Base-by-base conservation (phyloP, 2,888 invertebrate genomes). In the Heteromyza rotundicornis region DNA sequence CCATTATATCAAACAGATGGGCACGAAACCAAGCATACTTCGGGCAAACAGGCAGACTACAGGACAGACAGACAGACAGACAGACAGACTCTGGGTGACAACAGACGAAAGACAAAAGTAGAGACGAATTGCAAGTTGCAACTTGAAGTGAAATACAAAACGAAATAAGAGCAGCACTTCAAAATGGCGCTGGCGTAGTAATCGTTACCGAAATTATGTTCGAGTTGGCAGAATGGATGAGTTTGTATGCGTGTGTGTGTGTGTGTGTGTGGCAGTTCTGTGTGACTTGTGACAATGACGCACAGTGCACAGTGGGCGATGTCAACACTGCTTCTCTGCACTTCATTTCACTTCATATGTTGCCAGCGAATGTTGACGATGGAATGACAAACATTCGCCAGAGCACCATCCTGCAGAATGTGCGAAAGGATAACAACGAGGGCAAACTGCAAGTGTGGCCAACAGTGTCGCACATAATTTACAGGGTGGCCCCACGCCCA, bases 1-100 rank as follows among this genome's bases (percentile, higher is more conserved):
- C 70, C 72, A 71, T 72, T 73, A 72, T 66, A 64, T 60, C 59
- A 63, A 65, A 60, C 64, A 68, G 54, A 63, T 63, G 57, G 47
- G 50, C 49, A 17, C 54, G 40, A 40, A n/a, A 40, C 10, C 40
- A 40, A 40, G 40, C n/a, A 2, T 3, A 40, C 10, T n/a, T 3
- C 14, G 14, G 40, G 40, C 40, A n/a, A 40, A n/a, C 3, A n/a
- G 10, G 40, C 40, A n/a, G n/a, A n/a, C n/a, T 10, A 40, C n/a
- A 40, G n/a, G 40, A 7, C 10, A 36, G 59, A 23, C 35, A 53
- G 24, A 36, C 47, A 53, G 50, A 35, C 40, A 44, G 44, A n/a
- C n/a, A 53, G 36, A 44, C 40, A 44, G 17, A 19, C n/a, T n/a
- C n/a, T n/a, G n/a, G 24, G 53, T 36, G 16, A 27, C 59, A 32